Evolutionary conservation across 2,113 vertebrate genomes (phyloP).

Genomic region (Triplophysa dalaica): DNA sequence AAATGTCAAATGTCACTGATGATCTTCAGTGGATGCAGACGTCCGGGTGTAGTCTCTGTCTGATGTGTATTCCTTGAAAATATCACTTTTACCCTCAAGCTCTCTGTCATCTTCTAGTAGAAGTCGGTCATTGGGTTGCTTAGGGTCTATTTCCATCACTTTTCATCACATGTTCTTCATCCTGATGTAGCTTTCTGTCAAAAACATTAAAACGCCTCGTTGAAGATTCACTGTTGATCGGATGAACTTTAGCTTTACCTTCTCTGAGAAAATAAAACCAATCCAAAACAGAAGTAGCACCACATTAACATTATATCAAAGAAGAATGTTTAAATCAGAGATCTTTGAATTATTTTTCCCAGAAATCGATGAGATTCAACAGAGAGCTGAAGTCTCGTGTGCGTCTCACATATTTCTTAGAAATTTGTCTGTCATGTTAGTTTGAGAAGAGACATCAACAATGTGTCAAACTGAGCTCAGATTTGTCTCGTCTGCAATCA

Average conservation of each 20-base stretch:
- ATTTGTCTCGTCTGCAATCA: too few relatives aligned
- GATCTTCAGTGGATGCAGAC: background rate
- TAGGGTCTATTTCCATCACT: conserved; percentile 29
- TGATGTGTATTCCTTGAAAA: background rate
- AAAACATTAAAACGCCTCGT: conserved; percentile 52
- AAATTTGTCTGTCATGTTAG: too few relatives aligned
- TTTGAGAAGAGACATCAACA: too few relatives aligned
- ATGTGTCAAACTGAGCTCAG: too few relatives aligned
- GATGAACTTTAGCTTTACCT: background rate
- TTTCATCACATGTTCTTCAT: conserved; percentile 2
- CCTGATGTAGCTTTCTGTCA: background rate
- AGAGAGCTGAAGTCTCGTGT: background rate
- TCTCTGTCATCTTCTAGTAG: background rate
- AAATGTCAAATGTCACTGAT: background rate
- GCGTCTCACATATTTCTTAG: background rate
- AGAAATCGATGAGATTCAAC: too few relatives aligned
- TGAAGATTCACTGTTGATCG: conserved; percentile 46
- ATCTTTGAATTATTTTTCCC: too few relatives aligned
- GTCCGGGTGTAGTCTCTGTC: background rate
- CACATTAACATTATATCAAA: too few relatives aligned
- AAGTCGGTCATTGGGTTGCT: conserved; percentile 28
- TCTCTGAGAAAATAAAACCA: background rate
- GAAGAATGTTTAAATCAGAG: too few relatives aligned
- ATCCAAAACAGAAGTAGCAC: too few relatives aligned
- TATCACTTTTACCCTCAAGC: conserved; percentile 30